Conservation (phyloP, 37 sponge, comb jelly and placozoan genomes). For the Axinella damicornis region DNA sequence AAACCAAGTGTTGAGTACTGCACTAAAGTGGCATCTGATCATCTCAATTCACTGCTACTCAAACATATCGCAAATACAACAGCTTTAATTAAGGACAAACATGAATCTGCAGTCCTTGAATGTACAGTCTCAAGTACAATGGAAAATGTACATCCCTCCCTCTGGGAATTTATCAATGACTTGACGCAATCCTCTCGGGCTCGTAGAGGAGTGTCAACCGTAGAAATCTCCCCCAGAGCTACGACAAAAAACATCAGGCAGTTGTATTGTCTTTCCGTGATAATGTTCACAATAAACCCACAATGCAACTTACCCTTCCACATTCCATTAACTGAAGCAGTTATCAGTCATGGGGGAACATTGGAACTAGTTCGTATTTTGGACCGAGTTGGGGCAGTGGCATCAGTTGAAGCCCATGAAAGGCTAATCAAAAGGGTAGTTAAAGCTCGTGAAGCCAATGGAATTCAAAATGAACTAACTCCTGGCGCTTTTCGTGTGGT, state of each 20-base stretch:
- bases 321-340: background rate
- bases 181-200: background rate
- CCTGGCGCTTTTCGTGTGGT: background rate
- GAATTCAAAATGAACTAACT: background rate
- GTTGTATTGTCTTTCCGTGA: too few species aligned
- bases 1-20: too few species aligned
- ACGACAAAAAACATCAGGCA: too few species aligned
- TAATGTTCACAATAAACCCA: background rate
- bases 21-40: too few species aligned
- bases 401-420: background rate
- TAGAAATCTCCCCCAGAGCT: too few species aligned
- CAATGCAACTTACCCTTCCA: background rate
- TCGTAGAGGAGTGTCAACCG: background rate
- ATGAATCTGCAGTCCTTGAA: too few species aligned
- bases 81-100: too few species aligned
- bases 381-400: background rate
- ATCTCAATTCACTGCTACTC: too few species aligned
- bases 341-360: background rate
- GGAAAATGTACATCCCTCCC: background rate
- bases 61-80: too few species aligned
- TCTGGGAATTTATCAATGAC: background rate
- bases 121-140: too few species aligned
- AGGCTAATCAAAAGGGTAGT: too few species aligned
- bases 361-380: background rate
- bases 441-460: background rate